Conservation (phyloP, 2,113 vertebrate genomes). For the Ceratotherium simum region DNA sequence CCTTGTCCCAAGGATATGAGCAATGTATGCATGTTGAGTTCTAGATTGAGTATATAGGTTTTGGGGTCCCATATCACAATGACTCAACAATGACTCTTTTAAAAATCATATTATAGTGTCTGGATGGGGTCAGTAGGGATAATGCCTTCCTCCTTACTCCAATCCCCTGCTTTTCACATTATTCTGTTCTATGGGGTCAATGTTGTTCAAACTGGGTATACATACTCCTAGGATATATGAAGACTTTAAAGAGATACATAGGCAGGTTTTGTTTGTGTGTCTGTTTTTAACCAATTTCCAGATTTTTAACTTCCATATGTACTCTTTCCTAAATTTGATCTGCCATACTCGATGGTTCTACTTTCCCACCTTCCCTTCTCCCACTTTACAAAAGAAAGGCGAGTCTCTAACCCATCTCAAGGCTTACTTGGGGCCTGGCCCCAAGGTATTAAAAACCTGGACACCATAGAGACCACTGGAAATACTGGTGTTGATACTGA, state of each 20-base stretch:
- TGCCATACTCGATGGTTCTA: background rate
- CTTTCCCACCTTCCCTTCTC: background rate
- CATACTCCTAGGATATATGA: background rate
- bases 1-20: background rate
- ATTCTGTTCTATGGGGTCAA: background rate
- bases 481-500: background rate
- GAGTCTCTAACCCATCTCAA: background rate
- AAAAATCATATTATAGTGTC: constrained; percentile 14
- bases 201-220: background rate
- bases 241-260: background rate
- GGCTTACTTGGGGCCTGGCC: background rate
- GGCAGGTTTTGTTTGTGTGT: background rate
- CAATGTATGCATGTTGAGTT: background rate
- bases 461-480: background rate
- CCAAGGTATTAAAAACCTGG: background rate
- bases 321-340: background rate
- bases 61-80: background rate
- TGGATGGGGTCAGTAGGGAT: background rate
- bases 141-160: background rate
- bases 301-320: background rate
- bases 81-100: background rate
- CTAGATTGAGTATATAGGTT: background rate
- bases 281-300: background rate
- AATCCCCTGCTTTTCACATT: background rate
- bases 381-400: background rate